Percentiles rank a stretch among this genome's conserved stretches.
Conservation (phyloP, 2,888 invertebrate genomes). For the Cantharis rufa region DNA sequence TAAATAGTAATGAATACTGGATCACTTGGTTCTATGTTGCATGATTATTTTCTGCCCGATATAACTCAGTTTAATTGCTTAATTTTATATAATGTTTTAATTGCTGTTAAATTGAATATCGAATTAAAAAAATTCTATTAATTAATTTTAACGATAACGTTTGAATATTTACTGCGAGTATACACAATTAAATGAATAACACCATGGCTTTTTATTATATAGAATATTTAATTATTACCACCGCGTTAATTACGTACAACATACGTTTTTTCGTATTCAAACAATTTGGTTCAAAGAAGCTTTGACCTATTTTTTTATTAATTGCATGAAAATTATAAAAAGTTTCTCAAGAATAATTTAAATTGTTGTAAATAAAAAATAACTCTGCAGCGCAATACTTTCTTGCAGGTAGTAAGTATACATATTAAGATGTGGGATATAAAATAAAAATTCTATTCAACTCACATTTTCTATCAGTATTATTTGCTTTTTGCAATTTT, state of each 20-base stretch:
- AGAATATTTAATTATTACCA: background rate
- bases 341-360: background rate
- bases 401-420: no score
- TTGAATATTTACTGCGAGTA: background rate
- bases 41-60: background rate
- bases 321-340: background rate
- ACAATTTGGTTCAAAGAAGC: background rate
- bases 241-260: background rate
- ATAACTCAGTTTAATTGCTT: background rate
- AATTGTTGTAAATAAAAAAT: constrained; percentile 3
- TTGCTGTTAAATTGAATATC: background rate
- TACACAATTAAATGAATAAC: background rate
- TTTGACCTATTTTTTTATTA: background rate
- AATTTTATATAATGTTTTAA: background rate
- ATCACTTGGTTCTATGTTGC: no score
- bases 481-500: constrained; percentile 20
- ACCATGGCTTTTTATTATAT: background rate
- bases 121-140: background rate
- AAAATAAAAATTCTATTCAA: constrained; percentile 23
- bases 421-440: background rate
- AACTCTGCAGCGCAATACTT: constrained; percentile 2
- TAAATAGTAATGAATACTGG: no score
- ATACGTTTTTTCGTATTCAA: background rate
- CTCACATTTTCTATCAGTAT: constrained; percentile 7
- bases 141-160: background rate